Conservation (phyloP, 2,797 vertebrate genomes). For the Sylvilagus floridanus region DNA sequence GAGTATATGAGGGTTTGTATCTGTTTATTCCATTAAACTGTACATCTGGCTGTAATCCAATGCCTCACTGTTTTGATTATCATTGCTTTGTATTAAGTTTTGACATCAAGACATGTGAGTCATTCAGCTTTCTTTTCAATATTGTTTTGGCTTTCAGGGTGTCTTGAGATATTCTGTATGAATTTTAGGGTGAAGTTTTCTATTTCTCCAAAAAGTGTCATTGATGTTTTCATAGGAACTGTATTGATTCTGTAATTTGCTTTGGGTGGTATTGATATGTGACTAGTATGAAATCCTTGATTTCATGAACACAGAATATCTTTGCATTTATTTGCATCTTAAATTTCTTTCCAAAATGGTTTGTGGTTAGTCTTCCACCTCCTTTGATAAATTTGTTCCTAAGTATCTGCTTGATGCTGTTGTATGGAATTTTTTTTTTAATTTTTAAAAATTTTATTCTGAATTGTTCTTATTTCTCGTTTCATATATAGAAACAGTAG, state of each 20-base stretch:
- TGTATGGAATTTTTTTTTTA: not conserved
- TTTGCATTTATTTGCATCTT: not conserved
- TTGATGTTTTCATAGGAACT: not conserved
- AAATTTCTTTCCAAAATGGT: not conserved
- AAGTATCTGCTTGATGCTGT: not conserved
- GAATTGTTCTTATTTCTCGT: not conserved
- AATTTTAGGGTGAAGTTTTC: not conserved
- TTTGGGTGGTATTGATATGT: not conserved
- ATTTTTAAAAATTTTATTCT: not conserved
- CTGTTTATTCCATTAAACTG: not conserved
- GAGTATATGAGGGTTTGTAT: not conserved
- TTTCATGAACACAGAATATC: not conserved
- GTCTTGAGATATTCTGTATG: not conserved
- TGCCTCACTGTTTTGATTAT: conserved; percentile 3
- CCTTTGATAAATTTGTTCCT: not conserved
- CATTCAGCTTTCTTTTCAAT: not conserved
- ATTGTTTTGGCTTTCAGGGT: not conserved
- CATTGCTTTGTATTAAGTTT: not conserved
- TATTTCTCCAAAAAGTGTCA: not conserved
- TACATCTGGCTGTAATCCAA: not conserved
- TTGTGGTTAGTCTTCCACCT: not conserved
- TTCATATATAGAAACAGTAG: not conserved
- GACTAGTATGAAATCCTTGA: not conserved
- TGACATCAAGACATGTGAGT: not conserved
- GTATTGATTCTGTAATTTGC: not conserved